Base-by-base conservation (phyloP, 37 sponge, comb jelly and placozoan species). In the Agelas oroides region DNA sequence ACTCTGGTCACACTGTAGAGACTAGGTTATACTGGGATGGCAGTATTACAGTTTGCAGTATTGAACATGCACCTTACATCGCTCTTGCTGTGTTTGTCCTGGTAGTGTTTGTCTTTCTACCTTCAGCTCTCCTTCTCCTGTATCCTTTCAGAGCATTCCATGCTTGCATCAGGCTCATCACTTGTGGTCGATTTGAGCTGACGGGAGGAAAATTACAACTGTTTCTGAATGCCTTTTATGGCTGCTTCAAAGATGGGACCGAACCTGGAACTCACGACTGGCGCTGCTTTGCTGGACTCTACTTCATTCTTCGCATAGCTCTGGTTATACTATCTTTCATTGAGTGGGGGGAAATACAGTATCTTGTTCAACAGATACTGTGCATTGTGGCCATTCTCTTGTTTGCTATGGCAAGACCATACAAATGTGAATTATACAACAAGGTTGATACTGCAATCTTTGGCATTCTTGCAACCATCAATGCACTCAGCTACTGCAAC, bases 271-370 rank as follows among this genome's bases (percentile, higher is more conserved):
- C 23, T 6, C n/a, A 37, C 2, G 73, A 82, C 39, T 58, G 37
- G 25, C 58, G 83, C 17, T 71, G 34, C 73, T 82, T 82, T 82
- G 83, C 73, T 68, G 73, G 83, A 27, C 36, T 71, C 25, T 71
- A 56, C 55, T 38, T 82, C 14, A 19, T 82, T 20, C 57, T 72
- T 55, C 72, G 83, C 19, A 5, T 71, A 16, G 18, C 54, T 18
- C 18, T 82, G 24, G 53, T 70, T 17, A 28, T 69, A 28, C n/a
- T n/a, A n/a, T n/a, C n/a, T n/a, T n/a, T n/a, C n/a, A n/a, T 46
- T 73, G 34, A 32, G 30, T 30, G n/a, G 16, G 21, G 69, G 70
- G 17, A 20, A 27, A 19, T 53, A 16, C 69, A 66, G 40, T 68
- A 68, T 32, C 13, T 68, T 14, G 11, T 66, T 12, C 81, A 80